phyloP scores from a whole-genome alignment of 2,797 vertebrate genomes.

The Erpetoichthys calabaricus region DNA sequence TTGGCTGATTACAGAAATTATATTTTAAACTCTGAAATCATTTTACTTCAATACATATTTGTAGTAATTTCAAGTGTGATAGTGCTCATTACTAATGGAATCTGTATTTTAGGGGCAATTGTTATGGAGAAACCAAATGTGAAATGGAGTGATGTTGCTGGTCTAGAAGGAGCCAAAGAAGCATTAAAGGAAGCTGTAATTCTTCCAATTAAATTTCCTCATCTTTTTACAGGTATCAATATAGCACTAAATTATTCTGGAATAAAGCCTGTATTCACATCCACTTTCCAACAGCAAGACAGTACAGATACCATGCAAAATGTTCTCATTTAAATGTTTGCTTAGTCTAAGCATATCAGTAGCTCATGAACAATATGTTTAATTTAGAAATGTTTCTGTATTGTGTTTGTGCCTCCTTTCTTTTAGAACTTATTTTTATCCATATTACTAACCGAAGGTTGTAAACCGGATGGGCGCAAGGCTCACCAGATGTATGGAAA shows the following conservation, averaged over 20 bases:
- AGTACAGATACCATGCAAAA: too few species aligned
- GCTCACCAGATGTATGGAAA: too few species aligned
- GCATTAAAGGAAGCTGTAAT: slow-evolving; percentile 97
- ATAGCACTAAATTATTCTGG: not conserved
- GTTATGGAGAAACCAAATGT: slow-evolving; percentile 94
- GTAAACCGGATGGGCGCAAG: too few species aligned
- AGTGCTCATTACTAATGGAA: too few species aligned
- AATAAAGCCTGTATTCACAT: not conserved
- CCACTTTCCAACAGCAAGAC: not conserved
- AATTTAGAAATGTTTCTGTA: not conserved
- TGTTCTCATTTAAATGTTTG: too few species aligned
- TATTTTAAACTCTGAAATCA: not conserved
- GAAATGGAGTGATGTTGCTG: slow-evolving; percentile 89
- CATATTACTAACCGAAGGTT: too few species aligned
- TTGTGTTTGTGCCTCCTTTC: too few species aligned
- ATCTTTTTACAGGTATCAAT: slow-evolving; percentile 84
- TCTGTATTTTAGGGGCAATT: slow-evolving; percentile 68
- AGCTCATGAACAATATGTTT: not conserved
- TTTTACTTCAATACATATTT: too few species aligned
- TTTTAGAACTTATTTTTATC: too few species aligned
- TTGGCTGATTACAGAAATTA: rapidly evolving
- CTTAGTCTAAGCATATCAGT: too few species aligned
- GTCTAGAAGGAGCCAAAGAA: slow-evolving; percentile 91
- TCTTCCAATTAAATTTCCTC: slow-evolving; percentile 97
- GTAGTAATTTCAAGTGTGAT: too few species aligned